These are phyloP conservation scores for Entelurus aequoreus DNA, from an alignment of 2,113 vertebrate genomes.

Conservation along the genomic window DNA sequence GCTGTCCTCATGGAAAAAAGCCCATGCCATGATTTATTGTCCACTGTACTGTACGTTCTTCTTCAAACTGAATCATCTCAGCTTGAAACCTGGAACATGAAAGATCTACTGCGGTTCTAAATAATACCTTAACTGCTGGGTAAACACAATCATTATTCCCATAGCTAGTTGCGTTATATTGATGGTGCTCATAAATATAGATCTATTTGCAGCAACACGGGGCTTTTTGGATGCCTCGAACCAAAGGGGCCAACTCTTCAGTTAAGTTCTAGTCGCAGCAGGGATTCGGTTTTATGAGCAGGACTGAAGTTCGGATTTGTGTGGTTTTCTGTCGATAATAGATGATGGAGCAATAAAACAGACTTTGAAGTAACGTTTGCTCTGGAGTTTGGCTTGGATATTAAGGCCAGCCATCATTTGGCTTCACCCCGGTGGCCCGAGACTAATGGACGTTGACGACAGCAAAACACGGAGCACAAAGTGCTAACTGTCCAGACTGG, in stretches of 20 bases:
- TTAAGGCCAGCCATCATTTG: conserved; percentile 50
- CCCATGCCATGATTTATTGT: conserved; percentile 15
- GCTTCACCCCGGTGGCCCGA: conserved; percentile 44
- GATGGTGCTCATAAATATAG: conserved; percentile 48
- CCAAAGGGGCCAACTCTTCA: conserved; percentile 35
- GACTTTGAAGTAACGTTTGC: conserved; percentile 50
- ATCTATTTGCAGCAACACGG: conserved; percentile 50
- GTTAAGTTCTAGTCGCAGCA: conserved; percentile 56
- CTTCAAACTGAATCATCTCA: conserved; percentile 8
- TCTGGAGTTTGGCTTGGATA: conserved; percentile 30
- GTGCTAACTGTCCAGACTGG: conserved; percentile 6
- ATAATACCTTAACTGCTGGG: conserved; percentile 35
- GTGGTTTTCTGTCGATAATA: conserved; percentile 30
- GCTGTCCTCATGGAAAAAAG: conserved; percentile 1
- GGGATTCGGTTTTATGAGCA: conserved; percentile 58
- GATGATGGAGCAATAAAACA: conserved; percentile 23
- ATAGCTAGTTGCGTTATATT: conserved; percentile 52
- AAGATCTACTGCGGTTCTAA: conserved; percentile 24
- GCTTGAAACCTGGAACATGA: conserved; percentile 26
- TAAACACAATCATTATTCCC: conserved; percentile 57
- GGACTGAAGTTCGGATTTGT: conserved; percentile 45
- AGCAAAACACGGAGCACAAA: conserved; percentile 22
- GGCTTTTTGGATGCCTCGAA: conserved; percentile 38
- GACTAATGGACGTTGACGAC: conserved; percentile 45
- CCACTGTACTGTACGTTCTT: too few relatives aligned